Evolutionary conservation across 2,888 invertebrate genomes (phyloP), one percentile per base, ranked within the genome.

Genomic region (Listrodromus nycthemerus): DNA sequence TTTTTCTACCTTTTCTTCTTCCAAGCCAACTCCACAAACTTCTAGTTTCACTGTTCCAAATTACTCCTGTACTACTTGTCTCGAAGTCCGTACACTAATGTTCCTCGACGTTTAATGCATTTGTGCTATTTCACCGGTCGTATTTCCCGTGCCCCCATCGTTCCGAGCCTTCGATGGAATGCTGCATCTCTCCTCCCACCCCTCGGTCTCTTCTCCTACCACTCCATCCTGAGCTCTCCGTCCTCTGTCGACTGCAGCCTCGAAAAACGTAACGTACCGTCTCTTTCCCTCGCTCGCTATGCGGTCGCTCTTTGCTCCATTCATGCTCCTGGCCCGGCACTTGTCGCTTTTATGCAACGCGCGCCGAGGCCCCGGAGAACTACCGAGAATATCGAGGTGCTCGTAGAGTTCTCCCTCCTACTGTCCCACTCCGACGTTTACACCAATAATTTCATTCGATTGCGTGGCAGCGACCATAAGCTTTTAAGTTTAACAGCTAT

Each of bases 311-410:
- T 74, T 83, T 86, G 80, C 86, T 90, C 89, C 90, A 90, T 90
- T 90, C 90, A 90, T 90, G 88, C 89, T 87, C 52, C 8, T 52
- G 19, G 52, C 83, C 80, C 82, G 81, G 74, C 79, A 73, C 84
- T 82, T 80, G 71, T 70, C 80, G 83, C 86, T 88, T 87, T 90
- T 90, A 90, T 90, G 90, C 90, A 90, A 90, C 89, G 87, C 67
- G 82, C 74, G 61, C 86, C 52, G 52, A n/a, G 86, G 87, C 87
- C 86, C 85, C 66, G 86, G 85, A 84, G 84, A 83, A 50, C 80
- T 45, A 52, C 30, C 65, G 65, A 67, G 50, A 70, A 82, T 70
- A 69, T 74, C 50, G 50, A 71, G 55, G 73, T 45, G 63, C 61
- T 61, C 73, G 45, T 58, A 16, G 61, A 41, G 73, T 19, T 73